Evolutionary conservation across 2,888 invertebrate species (phyloP).

Genomic region (Malthinus flaveolus): DNA sequence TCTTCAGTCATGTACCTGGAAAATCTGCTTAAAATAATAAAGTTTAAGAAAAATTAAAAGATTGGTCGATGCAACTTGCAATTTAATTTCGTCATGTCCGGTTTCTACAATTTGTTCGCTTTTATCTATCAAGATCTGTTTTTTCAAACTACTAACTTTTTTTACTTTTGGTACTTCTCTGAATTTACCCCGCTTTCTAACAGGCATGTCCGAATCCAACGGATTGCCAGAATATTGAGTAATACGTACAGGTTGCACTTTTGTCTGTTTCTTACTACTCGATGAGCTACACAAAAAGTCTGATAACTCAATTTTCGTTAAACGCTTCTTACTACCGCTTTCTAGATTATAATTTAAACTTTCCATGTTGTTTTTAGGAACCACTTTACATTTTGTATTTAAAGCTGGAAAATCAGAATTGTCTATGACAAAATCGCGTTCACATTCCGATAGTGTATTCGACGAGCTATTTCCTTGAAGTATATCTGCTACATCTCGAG

Average conservation of each 20-base stretch:
- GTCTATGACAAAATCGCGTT: neutral
- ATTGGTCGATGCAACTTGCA: neutral
- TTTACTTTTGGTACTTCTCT: slow-evolving; percentile 35
- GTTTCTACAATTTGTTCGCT: slow-evolving; percentile 5
- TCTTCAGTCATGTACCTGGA: slow-evolving; percentile 60
- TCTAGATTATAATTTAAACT: neutral
- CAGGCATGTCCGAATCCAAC: slow-evolving; percentile 38
- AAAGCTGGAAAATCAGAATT: slow-evolving; percentile 13
- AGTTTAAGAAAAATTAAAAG: no score
- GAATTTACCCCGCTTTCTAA: slow-evolving; percentile 37
- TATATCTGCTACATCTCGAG: slow-evolving; percentile 27
- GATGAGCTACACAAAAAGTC: slow-evolving; percentile 5
- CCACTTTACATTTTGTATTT: neutral
- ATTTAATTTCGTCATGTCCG: neutral
- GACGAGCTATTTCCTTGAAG: neutral
- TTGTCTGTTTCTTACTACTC: neutral
- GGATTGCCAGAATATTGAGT: slow-evolving; percentile 31
- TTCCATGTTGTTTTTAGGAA: neutral
- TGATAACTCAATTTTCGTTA: slow-evolving; percentile 4
- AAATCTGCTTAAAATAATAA: no score
- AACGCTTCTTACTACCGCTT: neutral
- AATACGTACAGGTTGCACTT: neutral
- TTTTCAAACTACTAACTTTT: slow-evolving; percentile 34
- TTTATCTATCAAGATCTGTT: slow-evolving; percentile 27
- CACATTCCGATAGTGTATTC: neutral